Base-by-base conservation (phyloP, 2,113 vertebrate genomes). In the Trematomus loennbergii region DNA sequence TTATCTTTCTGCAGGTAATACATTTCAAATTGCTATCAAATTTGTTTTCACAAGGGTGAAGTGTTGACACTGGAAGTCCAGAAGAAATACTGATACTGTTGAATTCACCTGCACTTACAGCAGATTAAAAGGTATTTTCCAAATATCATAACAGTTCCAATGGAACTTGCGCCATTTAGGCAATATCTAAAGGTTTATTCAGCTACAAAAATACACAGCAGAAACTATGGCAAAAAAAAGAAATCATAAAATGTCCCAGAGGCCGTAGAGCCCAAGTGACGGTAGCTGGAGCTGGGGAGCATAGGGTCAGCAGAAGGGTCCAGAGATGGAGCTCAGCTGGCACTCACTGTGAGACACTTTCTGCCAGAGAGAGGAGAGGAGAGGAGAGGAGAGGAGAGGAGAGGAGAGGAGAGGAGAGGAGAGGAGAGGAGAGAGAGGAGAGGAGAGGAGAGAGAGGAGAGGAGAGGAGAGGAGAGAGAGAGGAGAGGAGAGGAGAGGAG, bases 261-360 rank as follows among this genome's bases (percentile, higher is more conserved):
- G 83, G 83, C 79, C 12, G 11, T 0, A 11, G 49, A 68, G 82
- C 82, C 77, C 78, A 64, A 33, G 82, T 64, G 84, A 88, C 75
- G 71, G 84, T 82, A 75, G 80, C 75, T 66, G 78, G 50, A 55
- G 72, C 75, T 87, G 84, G 73, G 87, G 54, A 77, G 74, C 87
- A 87, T 90, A 84, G 82, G 90, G 86, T 85, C 84, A 78, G 66
- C 82, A 89, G 86, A 87, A 76, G 87, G 79, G 86, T 75, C 85
- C 79, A 50, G 81, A 78, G 84, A 75, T 48, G 76, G 84, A 84
- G 73, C 90, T 89, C 87, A 89, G 87, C 87, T 88, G 87, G 87
- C 81, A 81, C 81, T 92, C 83, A 77, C 66, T 74, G 79, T 55
- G 76, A 82, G 81, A 78, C 90, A 84, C 89, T 91, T 88, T 81